These are phyloP conservation scores for Amphipoea oculea DNA, from an alignment of 2,888 invertebrate genomes.

Conservation along the genomic window DNA sequence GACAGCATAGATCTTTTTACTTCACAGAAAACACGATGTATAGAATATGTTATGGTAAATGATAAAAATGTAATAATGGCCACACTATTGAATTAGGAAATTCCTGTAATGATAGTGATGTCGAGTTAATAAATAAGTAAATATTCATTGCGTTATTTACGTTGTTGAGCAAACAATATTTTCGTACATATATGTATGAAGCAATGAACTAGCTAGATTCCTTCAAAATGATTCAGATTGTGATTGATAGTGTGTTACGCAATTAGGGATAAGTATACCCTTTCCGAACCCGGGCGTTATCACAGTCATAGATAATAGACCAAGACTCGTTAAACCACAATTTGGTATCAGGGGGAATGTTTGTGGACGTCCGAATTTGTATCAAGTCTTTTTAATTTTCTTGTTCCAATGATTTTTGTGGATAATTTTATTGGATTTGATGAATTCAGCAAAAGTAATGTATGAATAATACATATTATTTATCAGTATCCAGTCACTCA, in stretches of 20 bases:
- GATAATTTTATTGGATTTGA: not conserved
- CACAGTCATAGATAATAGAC: not conserved
- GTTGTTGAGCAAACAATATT: not conserved
- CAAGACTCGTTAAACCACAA: constrained; percentile 3
- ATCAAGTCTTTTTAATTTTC: not conserved
- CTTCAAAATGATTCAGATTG: not conserved
- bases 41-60: no score
- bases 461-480: not conserved
- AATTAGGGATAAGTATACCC: not conserved
- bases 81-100: no score
- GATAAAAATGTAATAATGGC: no score
- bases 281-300: not conserved
- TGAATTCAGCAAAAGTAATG: not conserved
- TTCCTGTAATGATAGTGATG: no score
- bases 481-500: not conserved
- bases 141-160: not conserved
- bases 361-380: constrained; percentile 24
- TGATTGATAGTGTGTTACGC: not conserved
- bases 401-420: not conserved
- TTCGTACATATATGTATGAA: no score
- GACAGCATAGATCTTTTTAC: no score
- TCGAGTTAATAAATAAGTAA: no score
- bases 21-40: no score
- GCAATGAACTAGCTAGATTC: no score
- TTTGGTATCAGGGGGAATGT: constrained; percentile 9